phyloP scores from a whole-genome alignment of 1,140 invertebrate species.

The Ylistrum balloti region DNA sequence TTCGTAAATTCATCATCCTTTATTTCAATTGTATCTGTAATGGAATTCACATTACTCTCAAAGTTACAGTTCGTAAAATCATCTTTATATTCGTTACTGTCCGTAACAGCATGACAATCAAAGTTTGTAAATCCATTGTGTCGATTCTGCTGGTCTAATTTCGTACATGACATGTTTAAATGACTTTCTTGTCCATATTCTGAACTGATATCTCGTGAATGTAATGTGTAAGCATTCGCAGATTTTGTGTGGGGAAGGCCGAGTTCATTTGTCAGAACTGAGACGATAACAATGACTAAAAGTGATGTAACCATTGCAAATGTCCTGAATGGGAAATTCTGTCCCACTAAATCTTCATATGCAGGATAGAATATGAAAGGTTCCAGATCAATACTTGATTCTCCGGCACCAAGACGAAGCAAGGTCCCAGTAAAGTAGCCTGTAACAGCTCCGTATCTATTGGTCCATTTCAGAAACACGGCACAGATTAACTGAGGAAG shows the following conservation, averaged over 20 bases:
- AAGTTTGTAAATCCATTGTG: constrained; percentile 10
- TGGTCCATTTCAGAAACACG: constrained; percentile 72
- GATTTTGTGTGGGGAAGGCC: background rate
- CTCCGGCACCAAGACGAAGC: constrained; percentile 78
- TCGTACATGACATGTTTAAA: background rate
- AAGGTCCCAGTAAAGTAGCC: constrained; percentile 72
- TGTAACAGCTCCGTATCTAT: constrained; percentile 70
- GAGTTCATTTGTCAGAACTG: constrained; percentile 59
- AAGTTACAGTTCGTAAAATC: background rate
- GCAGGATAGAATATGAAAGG: constrained; percentile 76
- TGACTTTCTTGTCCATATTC: background rate
- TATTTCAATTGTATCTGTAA: background rate
- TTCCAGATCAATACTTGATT: constrained; percentile 68
- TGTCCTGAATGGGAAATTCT: constrained; percentile 77
- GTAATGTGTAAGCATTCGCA: background rate
- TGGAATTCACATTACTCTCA: background rate
- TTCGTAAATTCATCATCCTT: constrained; percentile 17
- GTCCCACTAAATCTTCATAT: constrained; percentile 66
- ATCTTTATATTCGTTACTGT: background rate
- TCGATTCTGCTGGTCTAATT: background rate
- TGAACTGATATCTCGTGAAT: background rate
- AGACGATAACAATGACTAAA: constrained; percentile 65
- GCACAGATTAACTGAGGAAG: constrained; percentile 78
- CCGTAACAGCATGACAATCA: background rate
- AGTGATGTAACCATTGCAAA: constrained; percentile 74